Evolutionary conservation across 2,797 vertebrate species (phyloP).

Genomic region (Coendou prehensilis): DNA sequence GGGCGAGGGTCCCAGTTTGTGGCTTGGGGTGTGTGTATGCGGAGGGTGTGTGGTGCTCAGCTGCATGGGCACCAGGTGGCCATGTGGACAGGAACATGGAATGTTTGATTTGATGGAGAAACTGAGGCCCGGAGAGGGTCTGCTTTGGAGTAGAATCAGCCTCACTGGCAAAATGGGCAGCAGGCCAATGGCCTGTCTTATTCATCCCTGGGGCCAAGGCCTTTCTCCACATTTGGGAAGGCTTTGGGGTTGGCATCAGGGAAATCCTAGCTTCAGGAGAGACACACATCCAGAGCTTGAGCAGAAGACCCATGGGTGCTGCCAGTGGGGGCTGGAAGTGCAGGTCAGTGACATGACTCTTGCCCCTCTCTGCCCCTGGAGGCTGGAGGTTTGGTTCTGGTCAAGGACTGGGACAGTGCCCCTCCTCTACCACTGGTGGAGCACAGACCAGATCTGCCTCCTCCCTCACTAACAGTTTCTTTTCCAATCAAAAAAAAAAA

Average conservation of each 20-base stretch:
- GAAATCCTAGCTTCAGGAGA: not conserved
- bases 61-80: fast-evolving
- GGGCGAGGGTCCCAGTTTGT: not conserved
- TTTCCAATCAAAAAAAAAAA: constrained; percentile 69
- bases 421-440: not conserved
- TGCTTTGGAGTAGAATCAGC: constrained; percentile 19
- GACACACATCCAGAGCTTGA: not conserved
- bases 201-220: not conserved
- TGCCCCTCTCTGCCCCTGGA: not conserved
- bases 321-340: not conserved
- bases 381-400: not conserved
- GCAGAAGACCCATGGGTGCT: not conserved
- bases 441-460: constrained; percentile 6
- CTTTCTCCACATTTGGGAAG: not conserved
- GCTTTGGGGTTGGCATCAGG: not conserved
- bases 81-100: not conserved
- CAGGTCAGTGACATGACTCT: not conserved
- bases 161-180: not conserved
- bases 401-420: not conserved
- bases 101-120: not conserved
- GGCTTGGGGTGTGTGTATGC: fast-evolving
- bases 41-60: not conserved
- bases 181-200: not conserved
- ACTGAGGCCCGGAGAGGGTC: not conserved
- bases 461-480: constrained; percentile 81